A percentile compares a stretch with the other conserved stretches of the same genome.
phyloP scores from a whole-genome alignment of 1,140 invertebrate species.

The Homalodisca vitripennis region DNA sequence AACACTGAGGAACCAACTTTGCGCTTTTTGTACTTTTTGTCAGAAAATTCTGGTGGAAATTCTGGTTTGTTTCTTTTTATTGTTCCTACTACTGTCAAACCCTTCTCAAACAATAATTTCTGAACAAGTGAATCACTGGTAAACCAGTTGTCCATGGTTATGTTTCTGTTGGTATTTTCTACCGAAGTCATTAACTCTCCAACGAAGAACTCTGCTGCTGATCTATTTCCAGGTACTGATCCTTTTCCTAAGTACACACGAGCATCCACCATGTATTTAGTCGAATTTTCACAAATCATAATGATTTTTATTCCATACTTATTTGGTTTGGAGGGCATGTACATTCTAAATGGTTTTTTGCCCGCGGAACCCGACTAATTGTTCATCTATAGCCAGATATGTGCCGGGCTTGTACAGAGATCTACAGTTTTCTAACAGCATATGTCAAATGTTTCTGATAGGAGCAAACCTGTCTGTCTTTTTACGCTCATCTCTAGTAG shows the following conservation, averaged over 20 bases:
- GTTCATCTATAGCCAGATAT: conserved; percentile 46
- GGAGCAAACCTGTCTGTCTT: conserved; percentile 38
- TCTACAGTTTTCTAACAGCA: conserved; percentile 42
- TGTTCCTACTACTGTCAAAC: conserved; percentile 41
- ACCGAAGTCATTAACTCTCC: neutral
- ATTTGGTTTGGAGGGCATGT: conserved; percentile 45
- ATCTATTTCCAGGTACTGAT: conserved; percentile 24
- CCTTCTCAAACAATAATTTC: conserved; percentile 36
- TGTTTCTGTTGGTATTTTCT: conserved; percentile 44
- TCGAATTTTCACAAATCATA: conserved; percentile 44
- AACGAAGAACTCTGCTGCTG: conserved; percentile 13
- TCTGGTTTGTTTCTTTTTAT: conserved; percentile 43
- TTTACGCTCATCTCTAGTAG: no score
- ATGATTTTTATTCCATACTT: conserved; percentile 48
- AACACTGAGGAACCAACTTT: conserved; percentile 27
- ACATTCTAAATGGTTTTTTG: conserved; percentile 47
- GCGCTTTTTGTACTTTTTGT: conserved; percentile 23
- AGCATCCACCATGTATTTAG: conserved; percentile 44
- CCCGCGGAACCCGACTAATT: conserved; percentile 48
- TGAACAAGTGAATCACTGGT: conserved; percentile 38
- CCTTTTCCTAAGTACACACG: conserved; percentile 47
- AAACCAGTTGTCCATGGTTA: conserved; percentile 46
- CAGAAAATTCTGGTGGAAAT: conserved; percentile 33
- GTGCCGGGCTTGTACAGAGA: conserved; percentile 39
- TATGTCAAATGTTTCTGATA: conserved; percentile 40